Base-by-base conservation (phyloP, 2,888 invertebrate genomes). In the Suillia variegata region DNA sequence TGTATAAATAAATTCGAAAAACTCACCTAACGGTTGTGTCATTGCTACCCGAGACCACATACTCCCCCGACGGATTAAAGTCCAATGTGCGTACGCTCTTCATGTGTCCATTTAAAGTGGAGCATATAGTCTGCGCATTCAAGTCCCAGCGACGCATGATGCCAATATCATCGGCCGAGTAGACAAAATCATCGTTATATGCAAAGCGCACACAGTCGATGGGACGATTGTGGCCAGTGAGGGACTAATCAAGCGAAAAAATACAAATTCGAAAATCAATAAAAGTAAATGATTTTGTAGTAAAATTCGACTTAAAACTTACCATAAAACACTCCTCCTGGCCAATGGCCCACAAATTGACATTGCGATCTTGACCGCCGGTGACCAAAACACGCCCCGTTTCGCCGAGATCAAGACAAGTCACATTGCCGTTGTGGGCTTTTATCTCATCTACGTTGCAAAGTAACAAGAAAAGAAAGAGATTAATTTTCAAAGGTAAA, bases 341-440 rank as follows among this genome's bases (percentile, higher is more conserved):
- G 38, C 96, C 97, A 66, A 97, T 92, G 13, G 96, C 95, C 97
- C 97, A 98, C 68, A 98, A 84, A 83, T 98, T 98, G 55, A 98
- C 96, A 84, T 96, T 96, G 80, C 94, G 93, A 84, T 98, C 98
- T 80, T 96, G 96, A 62, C 98, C 97, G 58, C 98, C 98, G 61
- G 82, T 82, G 65, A 82, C 82, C 62, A 82, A 74, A 62, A 82
- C 82, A 42, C 82, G 74, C 57, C 82, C 82, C 48, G 82, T 82
- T 66, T 81, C 80, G 45, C 82, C 82, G 54, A 82, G 72, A 75
- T 82, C 82, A 45, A 82, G 72, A 65, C 81, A 79, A 62, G 79
- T 82, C 61, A 82, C 82, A 61, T 76, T 79, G 60, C 75, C 78
- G 69, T 75, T 73, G 69, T 82, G 82, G 63, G 82, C 82, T 73